phyloP scores from a whole-genome alignment of 2,113 vertebrate species.

The Stegastes partitus region DNA sequence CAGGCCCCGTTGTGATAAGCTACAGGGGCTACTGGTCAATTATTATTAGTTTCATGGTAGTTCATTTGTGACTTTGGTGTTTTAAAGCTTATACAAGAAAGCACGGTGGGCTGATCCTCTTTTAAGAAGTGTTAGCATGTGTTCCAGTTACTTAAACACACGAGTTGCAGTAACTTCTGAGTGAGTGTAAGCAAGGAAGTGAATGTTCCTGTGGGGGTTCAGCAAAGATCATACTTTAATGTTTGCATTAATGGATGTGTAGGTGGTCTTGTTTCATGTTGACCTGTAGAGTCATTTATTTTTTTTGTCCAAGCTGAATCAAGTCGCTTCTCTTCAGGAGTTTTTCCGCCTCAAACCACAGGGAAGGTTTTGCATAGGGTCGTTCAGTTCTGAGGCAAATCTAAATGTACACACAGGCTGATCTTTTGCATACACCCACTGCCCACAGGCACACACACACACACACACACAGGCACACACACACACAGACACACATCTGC shows the following conservation, averaged over 20 bases:
- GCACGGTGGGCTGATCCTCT: not conserved
- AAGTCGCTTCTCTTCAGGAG: constrained; percentile 3
- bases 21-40: not conserved
- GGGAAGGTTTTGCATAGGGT: constrained; percentile 38
- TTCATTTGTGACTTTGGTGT: not conserved
- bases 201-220: not conserved
- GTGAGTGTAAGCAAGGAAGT: not conserved
- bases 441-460: constrained; percentile 46
- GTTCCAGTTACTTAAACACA: too few relatives aligned
- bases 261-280: constrained; percentile 18
- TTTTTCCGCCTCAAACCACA: constrained; percentile 6
- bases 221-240: not conserved
- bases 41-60: not conserved
- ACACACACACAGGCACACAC: constrained; percentile 59
- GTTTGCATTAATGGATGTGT: not conserved
- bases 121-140: too few relatives aligned
- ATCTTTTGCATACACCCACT: constrained; percentile 42
- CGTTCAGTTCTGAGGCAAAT: constrained; percentile 34
- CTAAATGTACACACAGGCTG: constrained; percentile 36
- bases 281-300: not conserved
- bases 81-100: not conserved
- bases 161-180: too few relatives aligned
- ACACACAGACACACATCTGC: constrained; percentile 66
- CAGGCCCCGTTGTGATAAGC: constrained; percentile 71
- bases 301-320: constrained; percentile 18